Base-by-base conservation (phyloP, 1,140 invertebrate species). In the Gryon sp. region DNA sequence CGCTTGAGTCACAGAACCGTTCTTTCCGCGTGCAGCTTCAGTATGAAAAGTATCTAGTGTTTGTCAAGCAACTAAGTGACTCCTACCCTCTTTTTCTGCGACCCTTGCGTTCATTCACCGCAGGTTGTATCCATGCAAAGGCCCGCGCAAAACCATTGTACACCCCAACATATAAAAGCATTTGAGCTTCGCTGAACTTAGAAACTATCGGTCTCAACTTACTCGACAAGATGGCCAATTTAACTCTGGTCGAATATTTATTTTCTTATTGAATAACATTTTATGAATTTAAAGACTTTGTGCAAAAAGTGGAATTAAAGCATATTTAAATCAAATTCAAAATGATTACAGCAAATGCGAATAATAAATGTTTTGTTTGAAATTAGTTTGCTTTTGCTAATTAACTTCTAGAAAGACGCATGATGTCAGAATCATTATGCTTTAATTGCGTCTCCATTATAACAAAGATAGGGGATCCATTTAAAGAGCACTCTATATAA, bases 21-120 rank as follows among this genome's bases (percentile, higher is more conserved):
- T 55, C 46, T 59, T 66, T 68, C 38, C 62, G 24, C 52, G 24
- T 24, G 40, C 28, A 40, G 24, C 32, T 55, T 36, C 24, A 40
- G 1, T 50, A 45, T 76, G 55, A 59, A 76, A 63, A 59, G 50
- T 52, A 14, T 18, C 20, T 16, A 62, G 50, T 76, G 76, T 78
- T 78, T 76, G 76, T 57, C 57, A 57, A 78, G 62, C 76, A 59
- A 59, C 52, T 72, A 69, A 57, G 65, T 76, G 74, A 70, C 74
- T 76, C 70, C 74, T 66, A 76, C 74, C 74, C 74, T 76, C n/a
- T 76, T 70, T 76, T 70, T 40, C 63, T 38, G 53, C 66, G n/a
- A 72, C 74, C 74, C 74, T 76, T 7, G 16, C 48, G 38, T 62
- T 72, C 60, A 36, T 65, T 50, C 48, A 72, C 66, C 52, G 45